Evolutionary conservation across 2,888 invertebrate genomes (phyloP).

Genomic region (Nephrotoma guestfalica): DNA sequence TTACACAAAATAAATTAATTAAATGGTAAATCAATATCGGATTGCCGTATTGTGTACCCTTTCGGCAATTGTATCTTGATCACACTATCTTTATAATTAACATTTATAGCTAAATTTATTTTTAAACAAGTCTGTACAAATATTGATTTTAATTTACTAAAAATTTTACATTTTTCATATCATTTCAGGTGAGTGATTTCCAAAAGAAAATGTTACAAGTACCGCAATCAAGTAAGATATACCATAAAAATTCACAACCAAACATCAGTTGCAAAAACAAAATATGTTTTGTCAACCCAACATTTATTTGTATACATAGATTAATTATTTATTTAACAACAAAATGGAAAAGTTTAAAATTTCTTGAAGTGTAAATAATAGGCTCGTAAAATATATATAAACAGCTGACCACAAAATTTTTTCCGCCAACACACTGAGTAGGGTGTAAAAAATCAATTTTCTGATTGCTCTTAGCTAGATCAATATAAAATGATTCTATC

Average conservation of each 20-base stretch:
- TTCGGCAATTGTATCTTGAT: not conserved
- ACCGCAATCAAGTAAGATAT: not conserved
- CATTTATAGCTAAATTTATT: not conserved
- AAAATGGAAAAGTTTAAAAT: not conserved
- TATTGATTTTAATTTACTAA: not conserved
- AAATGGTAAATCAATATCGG: not conserved
- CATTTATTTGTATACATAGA: not conserved
- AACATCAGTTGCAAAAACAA: not conserved
- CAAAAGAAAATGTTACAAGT: not conserved
- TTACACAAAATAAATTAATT: too few relatives aligned
- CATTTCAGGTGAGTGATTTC: not conserved
- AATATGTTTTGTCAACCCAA: not conserved
- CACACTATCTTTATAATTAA: too few relatives aligned
- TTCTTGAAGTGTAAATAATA: not conserved
- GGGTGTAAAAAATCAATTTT: too few relatives aligned
- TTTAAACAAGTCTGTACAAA: not conserved
- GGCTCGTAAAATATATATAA: not conserved
- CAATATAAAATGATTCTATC: not conserved
- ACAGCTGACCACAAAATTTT: not conserved
- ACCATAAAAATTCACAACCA: not conserved
- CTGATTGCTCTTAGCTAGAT: not conserved
- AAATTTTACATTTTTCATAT: not conserved
- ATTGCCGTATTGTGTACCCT: not conserved
- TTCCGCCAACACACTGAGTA: too few relatives aligned
- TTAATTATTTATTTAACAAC: not conserved